Evolutionary conservation across 2,888 invertebrate genomes (phyloP).

Genomic region (Macaria notata): DNA sequence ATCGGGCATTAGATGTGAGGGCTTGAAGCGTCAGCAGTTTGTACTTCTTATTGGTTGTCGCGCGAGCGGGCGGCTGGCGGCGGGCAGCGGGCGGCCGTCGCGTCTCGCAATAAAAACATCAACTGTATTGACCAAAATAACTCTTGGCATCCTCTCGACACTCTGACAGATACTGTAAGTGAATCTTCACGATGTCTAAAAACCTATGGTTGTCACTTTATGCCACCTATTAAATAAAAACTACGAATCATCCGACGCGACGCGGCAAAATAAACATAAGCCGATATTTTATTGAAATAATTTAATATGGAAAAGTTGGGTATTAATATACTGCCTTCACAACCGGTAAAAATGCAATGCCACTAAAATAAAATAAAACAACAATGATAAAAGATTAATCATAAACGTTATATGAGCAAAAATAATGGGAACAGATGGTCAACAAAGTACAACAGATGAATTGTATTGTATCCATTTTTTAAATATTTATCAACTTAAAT

Average conservation of each 20-base stretch:
- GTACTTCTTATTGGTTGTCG: slow-evolving; percentile 74
- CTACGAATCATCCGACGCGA: background rate
- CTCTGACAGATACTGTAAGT: slow-evolving; percentile 68
- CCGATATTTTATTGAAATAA: too few species aligned
- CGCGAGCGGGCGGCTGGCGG: slow-evolving; percentile 54
- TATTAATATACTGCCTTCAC: too few species aligned
- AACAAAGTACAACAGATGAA: too few species aligned
- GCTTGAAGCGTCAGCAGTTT: slow-evolving; percentile 65
- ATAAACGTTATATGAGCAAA: too few species aligned
- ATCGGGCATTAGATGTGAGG: slow-evolving; percentile 74
- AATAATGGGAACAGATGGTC: too few species aligned
- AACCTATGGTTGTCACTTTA: slow-evolving; percentile 18
- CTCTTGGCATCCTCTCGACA: slow-evolving; percentile 77
- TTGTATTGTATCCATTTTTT: too few species aligned
- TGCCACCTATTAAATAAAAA: slow-evolving; percentile 12
- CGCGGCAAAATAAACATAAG: too few species aligned
- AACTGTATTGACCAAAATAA: slow-evolving; percentile 79
- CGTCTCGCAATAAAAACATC: slow-evolving; percentile 80
- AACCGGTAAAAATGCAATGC: too few species aligned
- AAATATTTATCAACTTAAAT: too few species aligned
- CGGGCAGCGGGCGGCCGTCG: slow-evolving; percentile 57
- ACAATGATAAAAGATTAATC: too few species aligned
- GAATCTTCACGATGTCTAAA: slow-evolving; percentile 52
- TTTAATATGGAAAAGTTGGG: too few species aligned
- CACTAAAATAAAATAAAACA: too few species aligned